Conservation (phyloP, 2,888 invertebrate species). For the Leuctra nigra region DNA sequence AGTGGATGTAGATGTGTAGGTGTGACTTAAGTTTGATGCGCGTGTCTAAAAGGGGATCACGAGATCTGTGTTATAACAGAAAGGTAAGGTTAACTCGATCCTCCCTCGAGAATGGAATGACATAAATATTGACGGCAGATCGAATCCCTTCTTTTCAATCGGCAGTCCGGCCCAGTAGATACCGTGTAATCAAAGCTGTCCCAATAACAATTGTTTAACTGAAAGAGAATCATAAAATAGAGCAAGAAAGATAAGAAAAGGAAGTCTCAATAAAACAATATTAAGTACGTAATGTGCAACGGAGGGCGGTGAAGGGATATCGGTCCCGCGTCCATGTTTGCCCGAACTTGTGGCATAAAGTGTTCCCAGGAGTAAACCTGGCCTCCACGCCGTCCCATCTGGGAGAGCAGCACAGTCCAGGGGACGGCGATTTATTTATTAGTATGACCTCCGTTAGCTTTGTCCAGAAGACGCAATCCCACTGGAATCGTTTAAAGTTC, state of each 20-base stretch:
- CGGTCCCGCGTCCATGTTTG: constrained; percentile 1
- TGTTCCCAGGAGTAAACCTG: constrained; percentile 1
- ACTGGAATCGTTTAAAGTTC: constrained; percentile 18
- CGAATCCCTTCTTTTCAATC: no score
- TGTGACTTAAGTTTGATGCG: no score
- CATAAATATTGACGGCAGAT: no score
- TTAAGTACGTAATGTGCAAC: neutral
- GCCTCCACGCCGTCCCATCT: constrained; percentile 12
- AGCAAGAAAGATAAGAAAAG: neutral
- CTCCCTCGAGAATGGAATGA: no score
- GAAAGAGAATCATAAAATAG: neutral
- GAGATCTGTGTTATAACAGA: no score
- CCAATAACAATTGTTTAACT: neutral
- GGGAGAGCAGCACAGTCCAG: neutral
- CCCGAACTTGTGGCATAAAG: constrained; percentile 9
- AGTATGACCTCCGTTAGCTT: constrained; percentile 18
- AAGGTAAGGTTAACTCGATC: no score
- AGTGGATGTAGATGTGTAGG: no score
- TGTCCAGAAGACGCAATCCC: constrained; percentile 13
- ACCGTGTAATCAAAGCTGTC: no score
- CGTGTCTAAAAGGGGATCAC: no score
- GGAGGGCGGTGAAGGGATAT: neutral
- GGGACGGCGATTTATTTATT: constrained; percentile 14
- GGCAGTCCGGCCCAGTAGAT: no score
- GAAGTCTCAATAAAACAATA: neutral